Base-by-base conservation (phyloP, 1,140 invertebrate species). In the Lepidurus arcticus region DNA sequence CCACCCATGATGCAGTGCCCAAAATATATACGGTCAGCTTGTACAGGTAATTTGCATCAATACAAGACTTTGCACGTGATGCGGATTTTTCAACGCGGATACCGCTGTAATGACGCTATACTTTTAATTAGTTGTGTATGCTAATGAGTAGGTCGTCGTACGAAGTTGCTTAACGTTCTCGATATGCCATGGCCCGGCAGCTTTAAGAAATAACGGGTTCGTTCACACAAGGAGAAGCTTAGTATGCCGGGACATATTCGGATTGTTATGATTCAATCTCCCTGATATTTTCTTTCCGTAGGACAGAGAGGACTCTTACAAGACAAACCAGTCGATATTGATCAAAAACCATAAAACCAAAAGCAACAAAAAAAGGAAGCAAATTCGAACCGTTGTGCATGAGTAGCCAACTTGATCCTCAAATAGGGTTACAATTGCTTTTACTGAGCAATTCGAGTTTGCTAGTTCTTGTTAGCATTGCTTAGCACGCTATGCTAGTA, bases 191-290 rank as follows among this genome's bases (percentile, higher is more conserved):
- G 53, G 34, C 7, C 16, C 21, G 53, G 53, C 53, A 65, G n/a
- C 53, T 65, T 21, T 21, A 65, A 0, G n/a, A 65, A 65, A 21
- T 65, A 65, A 65, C 53, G 53, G 34, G 53, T 65, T 65, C 53
- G 4, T 16, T 65, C 13, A 16, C 53, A 16, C 3, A 21, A 65
- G 21, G 53, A 11, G 53, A 13, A n/a, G 21, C 53, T 65, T 65
- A 65, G 21, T 65, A 65, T 65, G 53, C 53, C 34, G 21, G 21
- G 21, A 65, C 53, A 16, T 65, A 9, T 65, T 65, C 34, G 34
- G 53, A 65, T 21, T 21, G 53, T 65, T 65, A 65, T 65, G 53
- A 21, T 65, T 65, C 53, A 65, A 65, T 65, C 53, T 65, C 16
- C 53, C 16, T 10, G 16, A 65, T 65, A 65, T 21, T 13, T 65